These are phyloP conservation scores for Scophthalmus maximus DNA, from an alignment of 2,113 vertebrate species.

Conservation along the genomic window DNA sequence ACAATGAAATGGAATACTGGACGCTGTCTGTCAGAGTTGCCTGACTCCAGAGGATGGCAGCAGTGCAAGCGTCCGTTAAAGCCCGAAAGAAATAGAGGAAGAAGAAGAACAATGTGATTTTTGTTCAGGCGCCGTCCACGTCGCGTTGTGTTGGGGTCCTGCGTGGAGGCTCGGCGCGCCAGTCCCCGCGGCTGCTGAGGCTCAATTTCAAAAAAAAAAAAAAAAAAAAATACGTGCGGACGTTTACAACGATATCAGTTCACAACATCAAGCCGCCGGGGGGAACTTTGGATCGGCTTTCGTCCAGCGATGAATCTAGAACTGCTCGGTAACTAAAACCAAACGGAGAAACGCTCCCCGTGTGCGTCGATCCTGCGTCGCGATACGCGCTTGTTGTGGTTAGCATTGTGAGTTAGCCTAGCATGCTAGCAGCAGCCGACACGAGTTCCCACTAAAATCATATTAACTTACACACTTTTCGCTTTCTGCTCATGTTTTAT, in stretches of 20 bases:
- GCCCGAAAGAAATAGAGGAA: too few species aligned
- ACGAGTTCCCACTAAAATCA: neutral
- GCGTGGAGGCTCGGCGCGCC: constrained; percentile 69
- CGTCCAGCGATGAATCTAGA: constrained; percentile 81
- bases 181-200: constrained; percentile 41
- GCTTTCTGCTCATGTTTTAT: neutral
- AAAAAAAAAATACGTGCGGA: constrained; percentile 18
- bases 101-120: constrained; percentile 25
- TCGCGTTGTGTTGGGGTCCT: constrained; percentile 80
- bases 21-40: too few species aligned
- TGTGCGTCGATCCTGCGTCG: neutral
- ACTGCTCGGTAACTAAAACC: constrained; percentile 77
- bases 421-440: constrained; percentile 10
- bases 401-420: constrained; percentile 57
- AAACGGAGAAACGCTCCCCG: too few species aligned
- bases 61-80: neutral
- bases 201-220: too few species aligned
- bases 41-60: neutral
- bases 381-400: constrained; percentile 33
- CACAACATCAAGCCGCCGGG: too few species aligned
- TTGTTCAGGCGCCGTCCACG: constrained; percentile 51
- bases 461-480: neutral
- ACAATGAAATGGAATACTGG: too few species aligned
- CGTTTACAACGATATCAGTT: too few species aligned
- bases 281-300: neutral